A percentile compares a stretch with the other conserved stretches of the same genome.
Evolutionary conservation across 2,888 invertebrate species (phyloP).

Genomic region (Stegophylla sp.): DNA sequence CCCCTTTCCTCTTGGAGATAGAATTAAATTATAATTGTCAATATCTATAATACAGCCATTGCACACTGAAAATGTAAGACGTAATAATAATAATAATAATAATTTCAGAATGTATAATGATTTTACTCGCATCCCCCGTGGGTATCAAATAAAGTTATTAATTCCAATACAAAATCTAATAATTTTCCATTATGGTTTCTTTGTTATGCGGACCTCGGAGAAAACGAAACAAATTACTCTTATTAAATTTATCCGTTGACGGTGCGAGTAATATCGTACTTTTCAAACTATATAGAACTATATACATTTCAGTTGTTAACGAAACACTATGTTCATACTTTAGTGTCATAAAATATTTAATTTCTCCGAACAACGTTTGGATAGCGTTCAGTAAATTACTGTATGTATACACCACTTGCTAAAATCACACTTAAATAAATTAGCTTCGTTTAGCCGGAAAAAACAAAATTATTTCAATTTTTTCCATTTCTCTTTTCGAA

Average conservation of each 20-base stretch:
- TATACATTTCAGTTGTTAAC: not conserved
- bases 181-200: too few species aligned
- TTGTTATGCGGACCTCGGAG: too few species aligned
- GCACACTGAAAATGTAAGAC: too few species aligned
- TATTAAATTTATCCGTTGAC: too few species aligned
- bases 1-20: too few species aligned
- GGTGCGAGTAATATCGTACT: not conserved
- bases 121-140: too few species aligned
- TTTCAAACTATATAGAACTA: not conserved
- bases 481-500: not conserved
- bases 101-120: too few species aligned
- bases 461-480: not conserved
- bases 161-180: too few species aligned
- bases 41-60: too few species aligned
- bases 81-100: too few species aligned
- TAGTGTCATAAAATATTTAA: not conserved
- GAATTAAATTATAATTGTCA: too few species aligned
- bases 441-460: not conserved
- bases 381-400: not conserved
- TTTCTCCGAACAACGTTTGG: not conserved
- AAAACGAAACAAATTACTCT: not conserved
- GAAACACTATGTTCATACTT: not conserved
- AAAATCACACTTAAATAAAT: not conserved
- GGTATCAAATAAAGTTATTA: too few species aligned
- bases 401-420: not conserved